Base-by-base conservation (phyloP, 2,797 vertebrate species). In the Typhlichthys subterraneus region DNA sequence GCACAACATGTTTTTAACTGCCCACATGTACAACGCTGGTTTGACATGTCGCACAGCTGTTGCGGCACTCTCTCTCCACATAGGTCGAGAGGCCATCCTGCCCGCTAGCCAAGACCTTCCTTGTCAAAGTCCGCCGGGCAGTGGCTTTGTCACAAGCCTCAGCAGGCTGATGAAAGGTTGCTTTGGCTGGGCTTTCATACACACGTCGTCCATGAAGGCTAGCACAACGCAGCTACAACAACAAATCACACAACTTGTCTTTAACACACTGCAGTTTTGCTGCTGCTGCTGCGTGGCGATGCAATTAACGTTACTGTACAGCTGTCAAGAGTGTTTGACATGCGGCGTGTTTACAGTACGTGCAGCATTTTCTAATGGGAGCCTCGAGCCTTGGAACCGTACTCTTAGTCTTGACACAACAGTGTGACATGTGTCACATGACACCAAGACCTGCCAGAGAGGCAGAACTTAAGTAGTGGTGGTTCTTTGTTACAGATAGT, bases 291-390 rank as follows among this genome's bases (percentile, higher is more conserved):
- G 19, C 12, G 8, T 46, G 56, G 50, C 4, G 4, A 58, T 33
- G 58, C 45, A 56, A 61, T 68, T 69, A 62, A 48, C 38, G 67
- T 63, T 66, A 57, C 65, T 55, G 13, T 46, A 14, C 7, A 48
- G 65, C 33, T 74, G 70, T 83, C 73, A 63, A 38, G 71, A 10
- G 67, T 71, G 59, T 57, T 48, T 73, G 77, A 70, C 65, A 72
- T 62, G 45, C 14, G 1, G 19, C 19, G 72, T 48, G 50, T 58
- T 61, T 67, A 6, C 23, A 29, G 23, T 29, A 29, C 61, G 63
- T 59, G 63, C 29, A 55, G 59, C 67, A 55, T 38, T 12, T 38
- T 46, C 45, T 61, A 69, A 65, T 64, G 66, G 70, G 59, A 70
- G 46, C 50, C 33, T 38, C 33, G 8, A 38, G 33, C 7, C 33